phyloP scores from a whole-genome alignment of 2,113 vertebrate species.

The Bubo scandiacus region DNA sequence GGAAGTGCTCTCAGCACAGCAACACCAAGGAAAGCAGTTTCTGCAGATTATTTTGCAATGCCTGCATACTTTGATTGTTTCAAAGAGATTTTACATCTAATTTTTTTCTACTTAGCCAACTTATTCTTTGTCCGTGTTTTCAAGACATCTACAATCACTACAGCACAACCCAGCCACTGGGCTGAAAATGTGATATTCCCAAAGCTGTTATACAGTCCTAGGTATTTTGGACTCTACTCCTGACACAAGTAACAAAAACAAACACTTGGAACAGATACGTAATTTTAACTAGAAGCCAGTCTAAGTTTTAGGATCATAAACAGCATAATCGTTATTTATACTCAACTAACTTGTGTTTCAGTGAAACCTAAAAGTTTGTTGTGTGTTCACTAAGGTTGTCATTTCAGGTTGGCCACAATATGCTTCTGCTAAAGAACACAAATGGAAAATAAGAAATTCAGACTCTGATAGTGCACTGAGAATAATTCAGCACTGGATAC shows the following conservation, averaged over 20 bases:
- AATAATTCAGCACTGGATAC: not conserved
- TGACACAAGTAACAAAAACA: constrained; percentile 51
- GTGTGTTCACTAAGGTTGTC: not conserved
- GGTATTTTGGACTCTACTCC: constrained; percentile 26
- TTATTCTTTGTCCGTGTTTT: not conserved
- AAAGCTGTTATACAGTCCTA: constrained; percentile 4
- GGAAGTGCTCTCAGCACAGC: not conserved
- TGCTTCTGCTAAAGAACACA: not conserved
- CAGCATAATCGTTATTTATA: not conserved
- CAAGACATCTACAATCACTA: not conserved
- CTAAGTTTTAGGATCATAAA: constrained; percentile 6
- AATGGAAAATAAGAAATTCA: not conserved
- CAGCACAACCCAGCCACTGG: not conserved
- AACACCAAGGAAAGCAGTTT: not conserved
- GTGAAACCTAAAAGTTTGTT: not conserved
- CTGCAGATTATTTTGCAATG: not conserved
- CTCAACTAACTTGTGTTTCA: not conserved
- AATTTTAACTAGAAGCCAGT: not conserved
- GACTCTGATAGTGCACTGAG: not conserved
- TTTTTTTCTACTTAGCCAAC: not conserved
- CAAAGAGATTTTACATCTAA: not conserved
- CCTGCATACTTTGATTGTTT: not conserved
- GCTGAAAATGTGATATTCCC: constrained; percentile 58
- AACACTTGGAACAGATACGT: not conserved
- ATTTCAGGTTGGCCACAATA: not conserved